Evolutionary conservation across 2,113 vertebrate species (phyloP).

Genomic region (Hiodon tergisus): DNA sequence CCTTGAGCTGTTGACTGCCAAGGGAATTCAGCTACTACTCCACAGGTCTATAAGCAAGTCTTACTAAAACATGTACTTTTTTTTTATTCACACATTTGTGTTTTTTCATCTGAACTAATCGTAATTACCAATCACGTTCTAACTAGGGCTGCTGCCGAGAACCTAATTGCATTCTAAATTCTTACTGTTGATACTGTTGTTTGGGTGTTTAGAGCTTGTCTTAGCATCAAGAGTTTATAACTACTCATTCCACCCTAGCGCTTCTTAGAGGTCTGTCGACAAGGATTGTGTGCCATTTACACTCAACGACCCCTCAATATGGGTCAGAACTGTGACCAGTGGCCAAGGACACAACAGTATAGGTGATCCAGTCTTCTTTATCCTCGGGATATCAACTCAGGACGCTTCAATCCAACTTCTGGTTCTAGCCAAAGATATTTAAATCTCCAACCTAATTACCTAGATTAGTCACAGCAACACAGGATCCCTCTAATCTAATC

Average conservation of each 20-base stretch:
- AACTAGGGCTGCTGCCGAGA: background rate
- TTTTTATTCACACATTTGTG: background rate
- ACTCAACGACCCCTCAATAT: slow-evolving; percentile 6
- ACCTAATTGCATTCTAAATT: background rate
- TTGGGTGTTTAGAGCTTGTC: background rate
- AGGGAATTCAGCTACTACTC: background rate
- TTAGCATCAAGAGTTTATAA: background rate
- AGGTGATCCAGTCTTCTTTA: background rate
- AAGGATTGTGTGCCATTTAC: background rate
- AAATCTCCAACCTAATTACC: slow-evolving; percentile 37
- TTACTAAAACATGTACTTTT: background rate
- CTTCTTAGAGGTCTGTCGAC: slow-evolving; percentile 1
- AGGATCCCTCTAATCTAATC: slow-evolving; percentile 42
- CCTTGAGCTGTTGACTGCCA: background rate
- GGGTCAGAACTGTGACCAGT: background rate
- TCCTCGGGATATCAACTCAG: background rate
- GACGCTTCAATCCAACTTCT: background rate
- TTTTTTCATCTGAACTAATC: background rate
- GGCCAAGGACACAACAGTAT: background rate
- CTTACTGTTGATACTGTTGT: background rate
- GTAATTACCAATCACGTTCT: no score
- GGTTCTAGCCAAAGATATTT: slow-evolving; percentile 20
- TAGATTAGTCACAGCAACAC: slow-evolving; percentile 40
- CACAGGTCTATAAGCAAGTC: background rate
- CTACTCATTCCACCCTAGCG: background rate